phyloP scores from a whole-genome alignment of 2,113 vertebrate species.

The Podarcis muralis region DNA sequence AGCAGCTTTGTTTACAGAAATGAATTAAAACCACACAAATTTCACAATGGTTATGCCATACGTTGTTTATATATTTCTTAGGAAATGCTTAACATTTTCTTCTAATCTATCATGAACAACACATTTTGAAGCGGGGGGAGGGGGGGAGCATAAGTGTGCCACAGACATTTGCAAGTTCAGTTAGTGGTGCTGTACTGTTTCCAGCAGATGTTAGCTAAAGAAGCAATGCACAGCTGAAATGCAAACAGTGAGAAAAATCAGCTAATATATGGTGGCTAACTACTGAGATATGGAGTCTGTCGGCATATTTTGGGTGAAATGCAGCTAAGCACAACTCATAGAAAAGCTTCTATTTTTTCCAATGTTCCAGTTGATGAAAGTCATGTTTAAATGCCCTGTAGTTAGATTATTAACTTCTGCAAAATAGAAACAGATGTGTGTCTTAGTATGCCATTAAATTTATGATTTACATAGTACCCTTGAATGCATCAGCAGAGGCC shows the following conservation, averaged over 20 bases:
- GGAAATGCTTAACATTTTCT: constrained; percentile 54
- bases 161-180: constrained; percentile 62
- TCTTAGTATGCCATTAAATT: constrained; percentile 92
- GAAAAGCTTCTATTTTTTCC: constrained; percentile 69
- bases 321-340: constrained; percentile 63
- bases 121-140: constrained; percentile 48
- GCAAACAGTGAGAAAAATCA: constrained; percentile 53
- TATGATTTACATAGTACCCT: constrained; percentile 93
- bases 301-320: constrained; percentile 58
- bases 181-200: constrained; percentile 59
- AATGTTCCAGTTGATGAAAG: constrained; percentile 83
- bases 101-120: constrained; percentile 49
- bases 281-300: constrained; percentile 60
- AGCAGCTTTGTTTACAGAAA: constrained; percentile 42
- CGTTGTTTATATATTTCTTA: constrained; percentile 47
- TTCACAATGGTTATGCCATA: constrained; percentile 44
- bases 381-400: constrained; percentile 88
- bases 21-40: constrained; percentile 28
- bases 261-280: constrained; percentile 53
- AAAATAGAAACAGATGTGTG: constrained; percentile 97
- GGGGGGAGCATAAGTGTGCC: constrained; percentile 52
- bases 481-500: constrained; percentile 90
- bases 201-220: constrained; percentile 53
- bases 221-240: constrained; percentile 58
- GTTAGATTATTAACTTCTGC: constrained; percentile 87